A percentile compares a stretch with the other conserved stretches of the same genome.
Evolutionary conservation across 2,888 invertebrate species (phyloP).

Genomic region (Tetragonula carbonaria): DNA sequence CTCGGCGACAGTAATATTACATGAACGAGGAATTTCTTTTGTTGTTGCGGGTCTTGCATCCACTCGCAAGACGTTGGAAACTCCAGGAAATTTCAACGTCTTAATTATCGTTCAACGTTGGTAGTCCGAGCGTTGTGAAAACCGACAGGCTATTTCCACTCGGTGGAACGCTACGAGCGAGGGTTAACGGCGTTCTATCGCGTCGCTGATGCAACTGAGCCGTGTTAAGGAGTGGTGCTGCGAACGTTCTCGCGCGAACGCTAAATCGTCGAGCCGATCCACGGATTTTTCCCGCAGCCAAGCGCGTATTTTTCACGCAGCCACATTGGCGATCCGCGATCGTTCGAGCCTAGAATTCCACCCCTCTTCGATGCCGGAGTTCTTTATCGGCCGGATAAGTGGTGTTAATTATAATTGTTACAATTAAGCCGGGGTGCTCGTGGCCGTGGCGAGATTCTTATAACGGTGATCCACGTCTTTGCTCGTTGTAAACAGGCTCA

Average conservation of each 20-base stretch:
- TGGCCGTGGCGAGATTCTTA: slow-evolving; percentile 53
- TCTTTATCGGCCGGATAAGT: slow-evolving; percentile 61
- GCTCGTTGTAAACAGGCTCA: slow-evolving; percentile 32
- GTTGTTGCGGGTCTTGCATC: not conserved
- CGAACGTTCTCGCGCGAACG: slow-evolving; percentile 10
- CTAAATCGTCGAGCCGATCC: not conserved
- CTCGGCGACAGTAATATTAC: not conserved
- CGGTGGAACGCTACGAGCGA: not conserved
- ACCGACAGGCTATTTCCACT: slow-evolving; percentile 5
- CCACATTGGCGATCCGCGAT: slow-evolving; percentile 4
- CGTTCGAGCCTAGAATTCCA: slow-evolving; percentile 11
- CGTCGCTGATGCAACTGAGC: not conserved
- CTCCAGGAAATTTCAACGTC: not conserved
- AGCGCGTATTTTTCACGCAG: not conserved
- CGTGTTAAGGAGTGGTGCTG: not conserved
- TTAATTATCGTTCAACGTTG: not conserved
- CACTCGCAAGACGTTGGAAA: not conserved
- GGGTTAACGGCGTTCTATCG: slow-evolving; percentile 6
- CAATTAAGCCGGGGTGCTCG: slow-evolving; percentile 62
- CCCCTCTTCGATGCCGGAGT: slow-evolving; percentile 22
- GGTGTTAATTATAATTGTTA: slow-evolving; percentile 66
- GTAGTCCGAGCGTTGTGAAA: not conserved
- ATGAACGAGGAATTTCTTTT: not conserved
- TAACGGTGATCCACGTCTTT: slow-evolving; percentile 39
- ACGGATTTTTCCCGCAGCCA: not conserved